These are phyloP conservation scores for Empidonax traillii DNA, from an alignment of 2,113 vertebrate species.

Conservation along the genomic window DNA sequence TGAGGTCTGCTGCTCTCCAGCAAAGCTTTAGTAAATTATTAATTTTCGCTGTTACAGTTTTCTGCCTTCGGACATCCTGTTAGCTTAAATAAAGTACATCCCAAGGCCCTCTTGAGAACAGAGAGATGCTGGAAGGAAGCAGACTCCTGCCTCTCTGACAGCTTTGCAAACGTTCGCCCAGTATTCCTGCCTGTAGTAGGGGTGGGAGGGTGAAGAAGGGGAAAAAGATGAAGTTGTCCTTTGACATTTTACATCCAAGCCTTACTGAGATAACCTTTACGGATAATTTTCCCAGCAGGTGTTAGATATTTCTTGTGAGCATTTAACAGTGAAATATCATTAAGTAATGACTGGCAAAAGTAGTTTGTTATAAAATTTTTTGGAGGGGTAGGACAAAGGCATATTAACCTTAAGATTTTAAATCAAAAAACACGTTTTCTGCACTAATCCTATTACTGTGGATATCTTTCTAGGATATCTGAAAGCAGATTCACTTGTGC, in stretches of 20 bases:
- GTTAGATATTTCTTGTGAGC: conserved; percentile 52
- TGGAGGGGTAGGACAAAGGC: conserved; percentile 24
- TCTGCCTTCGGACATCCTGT: conserved; percentile 35
- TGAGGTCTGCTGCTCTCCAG: not conserved
- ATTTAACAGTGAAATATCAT: conserved; percentile 56
- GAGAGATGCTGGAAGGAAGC: conserved; percentile 34
- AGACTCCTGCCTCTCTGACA: not conserved
- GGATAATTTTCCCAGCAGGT: conserved; percentile 67
- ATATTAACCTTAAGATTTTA: conserved; percentile 38
- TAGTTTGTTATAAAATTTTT: conserved; percentile 57
- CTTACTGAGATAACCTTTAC: conserved; percentile 57
- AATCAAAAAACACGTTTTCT: conserved; percentile 6
- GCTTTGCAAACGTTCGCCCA: not conserved
- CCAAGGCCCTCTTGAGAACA: not conserved
- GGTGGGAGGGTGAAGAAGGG: not conserved
- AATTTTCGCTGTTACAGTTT: conserved; percentile 50
- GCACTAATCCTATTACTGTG: conserved; percentile 25
- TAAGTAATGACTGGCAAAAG: conserved; percentile 44
- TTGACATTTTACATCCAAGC: conserved; percentile 53
- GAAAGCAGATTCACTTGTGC: not conserved
- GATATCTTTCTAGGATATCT: not conserved
- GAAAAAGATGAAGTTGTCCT: conserved; percentile 20
- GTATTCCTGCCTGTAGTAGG: not conserved
- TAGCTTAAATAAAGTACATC: conserved; percentile 50
- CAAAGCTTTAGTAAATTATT: conserved; percentile 40